These are phyloP conservation scores for Amyelois transitella DNA, from an alignment of 1,140 invertebrate genomes.

Conservation along the genomic window DNA sequence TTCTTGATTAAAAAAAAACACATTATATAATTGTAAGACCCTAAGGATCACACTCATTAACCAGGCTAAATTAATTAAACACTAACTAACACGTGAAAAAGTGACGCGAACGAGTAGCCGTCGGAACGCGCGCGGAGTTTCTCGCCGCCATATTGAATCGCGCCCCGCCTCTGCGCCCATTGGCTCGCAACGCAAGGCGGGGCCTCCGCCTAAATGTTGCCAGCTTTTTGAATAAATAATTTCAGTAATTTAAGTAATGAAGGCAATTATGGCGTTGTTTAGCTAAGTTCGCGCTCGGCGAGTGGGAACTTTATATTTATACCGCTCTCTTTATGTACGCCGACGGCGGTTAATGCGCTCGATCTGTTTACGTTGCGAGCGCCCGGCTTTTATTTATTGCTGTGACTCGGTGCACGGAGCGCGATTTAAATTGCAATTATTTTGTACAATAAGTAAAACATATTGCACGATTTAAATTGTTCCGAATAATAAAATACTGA, in stretches of 20 bases:
- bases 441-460: conserved; percentile 57
- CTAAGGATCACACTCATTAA: conserved; percentile 20
- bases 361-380: conserved; percentile 70
- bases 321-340: conserved; percentile 71
- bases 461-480: conserved; percentile 57
- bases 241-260: conserved; percentile 75
- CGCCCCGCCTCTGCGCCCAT: no score
- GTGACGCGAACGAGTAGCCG: conserved; percentile 24
- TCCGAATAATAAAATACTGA: conserved; percentile 11
- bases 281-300: conserved; percentile 72
- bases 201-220: conserved; percentile 63
- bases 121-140: conserved; percentile 18
- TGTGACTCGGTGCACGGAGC: conserved; percentile 45
- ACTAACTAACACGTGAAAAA: conserved; percentile 25
- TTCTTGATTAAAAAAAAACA: no score
- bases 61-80: conserved; percentile 22
- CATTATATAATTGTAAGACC: no score
- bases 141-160: no score
- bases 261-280: conserved; percentile 75
- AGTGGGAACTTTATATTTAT: conserved; percentile 74
- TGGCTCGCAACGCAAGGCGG: conserved; percentile 31
- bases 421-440: conserved; percentile 73
- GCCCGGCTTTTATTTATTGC: conserved; percentile 63
- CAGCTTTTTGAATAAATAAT: conserved; percentile 75
- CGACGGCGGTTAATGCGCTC: conserved; percentile 68